Evolutionary conservation across 2,113 vertebrate genomes (phyloP).

Genomic region (Rhabdornis inornatus): DNA sequence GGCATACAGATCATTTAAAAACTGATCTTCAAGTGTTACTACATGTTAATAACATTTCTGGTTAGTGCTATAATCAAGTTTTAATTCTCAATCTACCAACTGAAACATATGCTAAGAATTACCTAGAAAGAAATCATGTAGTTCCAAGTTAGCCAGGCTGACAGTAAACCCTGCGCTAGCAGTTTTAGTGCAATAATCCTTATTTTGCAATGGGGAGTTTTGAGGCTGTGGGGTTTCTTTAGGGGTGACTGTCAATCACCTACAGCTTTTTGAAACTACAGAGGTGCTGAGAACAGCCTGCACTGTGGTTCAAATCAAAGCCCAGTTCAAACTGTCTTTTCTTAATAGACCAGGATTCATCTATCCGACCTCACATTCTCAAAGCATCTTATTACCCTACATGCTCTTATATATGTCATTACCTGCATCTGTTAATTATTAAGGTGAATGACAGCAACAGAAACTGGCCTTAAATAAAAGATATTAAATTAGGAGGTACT

Average conservation of each 20-base stretch:
- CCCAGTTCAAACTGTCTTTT: background rate
- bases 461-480: background rate
- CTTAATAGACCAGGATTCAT: background rate
- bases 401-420: background rate
- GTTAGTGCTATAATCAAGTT: background rate
- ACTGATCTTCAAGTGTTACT: conserved; percentile 22
- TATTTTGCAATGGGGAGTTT: background rate
- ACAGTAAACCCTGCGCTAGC: background rate
- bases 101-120: background rate
- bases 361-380: background rate
- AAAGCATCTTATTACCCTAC: background rate
- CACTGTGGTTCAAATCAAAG: background rate
- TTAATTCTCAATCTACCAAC: background rate
- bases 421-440: background rate
- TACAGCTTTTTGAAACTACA: background rate
- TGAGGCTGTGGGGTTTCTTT: background rate
- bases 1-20: conserved; percentile 34
- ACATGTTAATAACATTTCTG: conserved; percentile 5
- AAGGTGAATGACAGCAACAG: background rate
- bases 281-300: background rate
- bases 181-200: background rate
- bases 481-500: background rate
- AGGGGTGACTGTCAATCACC: background rate
- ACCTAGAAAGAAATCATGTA: background rate
- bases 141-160: background rate